A percentile compares a stretch with the other conserved stretches of the same genome.
Evolutionary conservation across 2,888 invertebrate species (phyloP).

Genomic region (Drosophila falleni): DNA sequence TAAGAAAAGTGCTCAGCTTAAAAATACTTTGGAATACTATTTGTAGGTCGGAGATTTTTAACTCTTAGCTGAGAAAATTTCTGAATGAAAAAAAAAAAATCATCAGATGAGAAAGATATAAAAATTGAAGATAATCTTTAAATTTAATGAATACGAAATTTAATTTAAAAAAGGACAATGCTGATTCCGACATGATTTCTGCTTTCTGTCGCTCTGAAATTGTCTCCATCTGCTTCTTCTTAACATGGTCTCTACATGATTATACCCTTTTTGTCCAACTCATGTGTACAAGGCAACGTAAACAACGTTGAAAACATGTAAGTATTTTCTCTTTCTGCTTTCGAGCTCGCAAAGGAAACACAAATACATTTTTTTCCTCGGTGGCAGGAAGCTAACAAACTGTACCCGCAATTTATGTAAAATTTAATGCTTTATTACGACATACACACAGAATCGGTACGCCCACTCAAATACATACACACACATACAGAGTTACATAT

Average conservation of each 20-base stretch:
- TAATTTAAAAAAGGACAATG: too few species aligned
- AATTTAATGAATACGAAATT: background rate
- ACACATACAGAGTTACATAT: slow-evolving; percentile 43
- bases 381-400: slow-evolving; percentile 52
- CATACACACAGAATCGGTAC: slow-evolving; percentile 21
- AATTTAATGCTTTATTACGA: slow-evolving; percentile 76
- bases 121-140: too few species aligned
- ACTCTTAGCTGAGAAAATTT: background rate
- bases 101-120: background rate
- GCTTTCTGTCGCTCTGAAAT: background rate
- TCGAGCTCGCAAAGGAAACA: slow-evolving; percentile 39
- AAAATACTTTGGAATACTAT: background rate
- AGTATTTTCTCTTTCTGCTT: slow-evolving; percentile 23
- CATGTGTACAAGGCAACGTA: slow-evolving; percentile 3
- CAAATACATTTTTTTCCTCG: slow-evolving; percentile 45
- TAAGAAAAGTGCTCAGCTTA: background rate
- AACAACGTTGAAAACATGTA: slow-evolving; percentile 32
- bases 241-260: background rate
- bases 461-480: slow-evolving; percentile 15
- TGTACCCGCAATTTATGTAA: slow-evolving; percentile 76
- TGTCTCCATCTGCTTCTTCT: background rate
- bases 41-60: background rate
- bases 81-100: background rate
- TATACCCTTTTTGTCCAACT: background rate
- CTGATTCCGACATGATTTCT: too few species aligned